Base-by-base conservation (phyloP, 2,113 vertebrate species). In the Semicossyphus pulcher region DNA sequence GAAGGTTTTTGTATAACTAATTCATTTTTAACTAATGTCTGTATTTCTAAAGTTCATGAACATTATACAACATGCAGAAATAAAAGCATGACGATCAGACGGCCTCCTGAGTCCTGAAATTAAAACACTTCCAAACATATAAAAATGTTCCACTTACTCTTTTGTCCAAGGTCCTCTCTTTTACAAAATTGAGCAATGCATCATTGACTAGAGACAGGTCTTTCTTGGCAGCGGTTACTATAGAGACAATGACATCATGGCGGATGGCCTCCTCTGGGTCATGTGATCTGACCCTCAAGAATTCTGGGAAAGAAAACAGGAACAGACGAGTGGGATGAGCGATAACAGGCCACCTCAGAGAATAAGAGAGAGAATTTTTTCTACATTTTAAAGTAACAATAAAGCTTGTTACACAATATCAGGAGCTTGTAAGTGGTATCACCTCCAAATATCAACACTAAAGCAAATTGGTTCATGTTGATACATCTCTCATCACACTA, bases 161-260 rank as follows among this genome's bases (percentile, higher is more conserved):
- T 76, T 99, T 99, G 86, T 99, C 98, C 88, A 99, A 89, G 1
- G 97, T 99, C 86, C 98, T 94, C 83, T 99, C 98, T 88, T 96
- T 95, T 29, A 99, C 98, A 80, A 98, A 98, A 91, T 99, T 98
- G 75, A 99, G 96, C 63, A 99, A 88, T 3, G 96, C 96, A 86
- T 99, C 98, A 60, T 99, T 99, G 83, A 99, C 98, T 14, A 99
- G 93, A 31, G 98, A 91, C 75, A 99, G 94, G 88, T 99, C 98
- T 86, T 99, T 99, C 91, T 98, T 99, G 88, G 98, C 97, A 86
- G 98, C 97, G 12, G 98, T 99, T 89, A 99, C 98, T 90, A 99
- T 99, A 79, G 98, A 99, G 70, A 99, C 98, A 64, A 99, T 99
- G 83, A 99, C 98, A 87, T 99, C 98, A 79, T 99, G 98, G 53